These are phyloP conservation scores for Crypturellus tataupa DNA, from an alignment of 2,797 vertebrate species.

Conservation along the genomic window DNA sequence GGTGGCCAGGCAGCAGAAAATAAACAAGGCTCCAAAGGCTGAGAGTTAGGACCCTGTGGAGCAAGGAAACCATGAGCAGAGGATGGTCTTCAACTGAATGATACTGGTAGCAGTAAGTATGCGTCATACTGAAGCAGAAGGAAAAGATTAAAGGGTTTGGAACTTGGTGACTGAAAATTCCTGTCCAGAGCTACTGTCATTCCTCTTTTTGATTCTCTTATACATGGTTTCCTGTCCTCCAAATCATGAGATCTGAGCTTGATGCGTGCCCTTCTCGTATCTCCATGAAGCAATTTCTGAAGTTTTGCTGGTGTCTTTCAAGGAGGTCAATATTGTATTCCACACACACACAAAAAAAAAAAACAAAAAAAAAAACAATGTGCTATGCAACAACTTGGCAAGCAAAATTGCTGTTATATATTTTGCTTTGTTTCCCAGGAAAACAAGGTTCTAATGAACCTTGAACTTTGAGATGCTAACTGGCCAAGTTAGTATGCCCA, in stretches of 20 bases:
- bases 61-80: not conserved
- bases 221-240: fast-evolving
- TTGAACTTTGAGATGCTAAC: not conserved
- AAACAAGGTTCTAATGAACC: not conserved
- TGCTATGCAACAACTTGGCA: not conserved
- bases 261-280: fast-evolving
- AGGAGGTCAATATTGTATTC: not conserved
- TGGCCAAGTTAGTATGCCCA: not conserved
- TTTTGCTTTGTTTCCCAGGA: not conserved
- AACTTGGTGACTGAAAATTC: not conserved
- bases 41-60: fast-evolving
- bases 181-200: not conserved
- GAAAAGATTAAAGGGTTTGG: not conserved
- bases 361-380: not conserved
- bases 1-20: not conserved
- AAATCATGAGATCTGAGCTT: fast-evolving
- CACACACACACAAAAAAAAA: too few species aligned
- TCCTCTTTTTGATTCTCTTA: not conserved
- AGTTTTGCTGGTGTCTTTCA: not conserved
- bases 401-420: not conserved
- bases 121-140: not conserved
- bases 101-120: not conserved
- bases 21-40: fast-evolving
- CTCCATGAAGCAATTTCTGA: not conserved
- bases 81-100: not conserved